phyloP scores from a whole-genome alignment of 1,140 invertebrate genomes.

The Brachionus angularis region DNA sequence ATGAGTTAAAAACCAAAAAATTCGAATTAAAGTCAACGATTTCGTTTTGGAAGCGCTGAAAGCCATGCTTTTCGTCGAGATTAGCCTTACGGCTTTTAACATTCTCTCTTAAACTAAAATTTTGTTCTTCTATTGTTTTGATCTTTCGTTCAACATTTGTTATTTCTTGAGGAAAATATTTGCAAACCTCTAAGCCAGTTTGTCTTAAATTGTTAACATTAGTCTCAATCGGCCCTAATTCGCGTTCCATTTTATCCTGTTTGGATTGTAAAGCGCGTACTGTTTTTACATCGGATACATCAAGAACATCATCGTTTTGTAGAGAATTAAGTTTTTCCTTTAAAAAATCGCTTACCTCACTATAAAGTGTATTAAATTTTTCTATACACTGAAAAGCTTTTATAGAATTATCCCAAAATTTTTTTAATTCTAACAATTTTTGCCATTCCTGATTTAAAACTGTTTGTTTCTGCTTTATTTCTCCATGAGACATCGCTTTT shows the following conservation, averaged over 20 bases:
- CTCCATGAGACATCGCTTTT: conserved; percentile 23
- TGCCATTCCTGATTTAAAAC: background rate
- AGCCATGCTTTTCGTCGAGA: conserved; percentile 30
- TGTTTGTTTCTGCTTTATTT: conserved; percentile 6
- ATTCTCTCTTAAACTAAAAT: background rate
- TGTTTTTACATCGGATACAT: conserved; percentile 12
- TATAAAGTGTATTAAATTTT: conserved; percentile 22
- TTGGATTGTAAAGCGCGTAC: conserved; percentile 27
- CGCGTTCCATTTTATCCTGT: conserved; percentile 37
- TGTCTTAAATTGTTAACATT: background rate
- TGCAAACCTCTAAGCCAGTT: conserved; percentile 5
- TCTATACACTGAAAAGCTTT: conserved; percentile 41
- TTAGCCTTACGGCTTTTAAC: conserved; percentile 23
- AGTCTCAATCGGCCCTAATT: conserved; percentile 30
- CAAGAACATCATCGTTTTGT: conserved; percentile 2
- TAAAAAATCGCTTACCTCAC: conserved; percentile 21
- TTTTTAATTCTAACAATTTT: conserved; percentile 28
- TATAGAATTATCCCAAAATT: conserved; percentile 36
- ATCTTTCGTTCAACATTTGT: background rate
- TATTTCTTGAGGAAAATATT: conserved; percentile 32
- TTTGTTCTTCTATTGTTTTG: background rate
- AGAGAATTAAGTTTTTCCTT: conserved; percentile 15
- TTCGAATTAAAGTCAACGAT: background rate
- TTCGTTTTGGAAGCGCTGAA: conserved; percentile 30
- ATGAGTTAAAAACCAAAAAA: conserved; percentile 69